These are phyloP conservation scores for Acleris cristana DNA, from an alignment of 2,888 invertebrate genomes.

Conservation along the genomic window DNA sequence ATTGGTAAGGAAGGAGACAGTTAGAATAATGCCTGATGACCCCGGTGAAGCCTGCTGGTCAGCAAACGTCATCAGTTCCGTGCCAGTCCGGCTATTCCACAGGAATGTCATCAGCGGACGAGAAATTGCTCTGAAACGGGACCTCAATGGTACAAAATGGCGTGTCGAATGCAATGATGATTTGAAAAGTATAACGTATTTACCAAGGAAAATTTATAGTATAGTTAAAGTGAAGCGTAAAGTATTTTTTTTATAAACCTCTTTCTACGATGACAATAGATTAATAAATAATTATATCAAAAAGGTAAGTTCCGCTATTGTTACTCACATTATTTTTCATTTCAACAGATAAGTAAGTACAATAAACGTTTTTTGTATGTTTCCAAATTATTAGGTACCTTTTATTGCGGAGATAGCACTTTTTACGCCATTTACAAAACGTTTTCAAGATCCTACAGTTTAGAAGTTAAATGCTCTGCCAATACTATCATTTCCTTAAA, in stretches of 20 bases:
- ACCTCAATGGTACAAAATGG: constrained; percentile 1
- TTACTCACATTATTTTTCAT: no score
- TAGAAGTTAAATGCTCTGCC: constrained; percentile 16
- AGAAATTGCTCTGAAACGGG: constrained; percentile 20
- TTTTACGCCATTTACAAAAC: not conserved
- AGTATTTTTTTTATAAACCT: no score
- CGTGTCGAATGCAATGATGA: constrained; percentile 27
- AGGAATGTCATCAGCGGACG: constrained; percentile 21
- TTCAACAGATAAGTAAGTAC: no score
- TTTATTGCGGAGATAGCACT: not conserved
- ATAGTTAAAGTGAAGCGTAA: no score
- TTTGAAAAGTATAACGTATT: not conserved
- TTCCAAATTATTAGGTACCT: not conserved
- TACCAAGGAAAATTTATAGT: no score
- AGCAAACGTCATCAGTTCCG: constrained; percentile 28
- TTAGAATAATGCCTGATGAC: not conserved
- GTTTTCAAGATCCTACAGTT: constrained; percentile 5
- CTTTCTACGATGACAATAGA: no score
- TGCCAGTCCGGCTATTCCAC: constrained; percentile 24
- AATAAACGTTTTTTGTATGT: no score
- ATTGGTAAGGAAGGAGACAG: no score
- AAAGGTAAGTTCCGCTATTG: no score
- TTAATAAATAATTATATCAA: no score
- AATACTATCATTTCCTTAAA: constrained; percentile 18
- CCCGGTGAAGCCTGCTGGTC: constrained; percentile 3